Conservation (phyloP, 2,888 invertebrate genomes). For the Trachelus iudaicus region DNA sequence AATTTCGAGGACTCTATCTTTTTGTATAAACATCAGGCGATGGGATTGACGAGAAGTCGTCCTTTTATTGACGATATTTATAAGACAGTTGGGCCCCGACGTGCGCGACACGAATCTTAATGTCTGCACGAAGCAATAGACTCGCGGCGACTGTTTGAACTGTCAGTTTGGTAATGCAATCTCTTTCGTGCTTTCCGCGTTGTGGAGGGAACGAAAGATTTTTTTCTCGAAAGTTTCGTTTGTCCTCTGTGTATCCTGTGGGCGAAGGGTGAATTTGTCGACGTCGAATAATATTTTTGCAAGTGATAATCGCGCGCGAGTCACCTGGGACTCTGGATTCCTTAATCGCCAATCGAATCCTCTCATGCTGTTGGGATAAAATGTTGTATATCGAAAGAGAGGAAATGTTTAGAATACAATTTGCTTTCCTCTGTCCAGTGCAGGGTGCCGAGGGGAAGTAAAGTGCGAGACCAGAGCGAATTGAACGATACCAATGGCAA, state of each 20-base stretch:
- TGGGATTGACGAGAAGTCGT: neutral
- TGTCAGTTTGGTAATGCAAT: neutral
- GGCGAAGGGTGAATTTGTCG: neutral
- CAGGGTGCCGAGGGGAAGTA: neutral
- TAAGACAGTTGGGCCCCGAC: neutral
- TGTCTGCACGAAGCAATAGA: neutral
- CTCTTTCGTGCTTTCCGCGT: neutral
- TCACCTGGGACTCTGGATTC: neutral
- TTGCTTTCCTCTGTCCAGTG: conserved; percentile 5
- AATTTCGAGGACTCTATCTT: conserved; percentile 38
- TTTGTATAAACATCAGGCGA: conserved; percentile 36
- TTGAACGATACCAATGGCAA: neutral
- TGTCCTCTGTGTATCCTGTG: neutral
- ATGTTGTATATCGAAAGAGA: neutral
- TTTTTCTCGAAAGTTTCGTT: neutral
- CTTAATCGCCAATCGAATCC: neutral
- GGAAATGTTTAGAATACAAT: conserved; percentile 4
- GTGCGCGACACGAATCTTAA: neutral
- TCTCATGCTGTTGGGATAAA: neutral
- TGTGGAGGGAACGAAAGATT: neutral
- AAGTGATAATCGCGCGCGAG: neutral
- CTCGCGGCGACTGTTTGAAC: neutral
- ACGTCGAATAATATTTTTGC: neutral
- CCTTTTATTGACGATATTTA: neutral
- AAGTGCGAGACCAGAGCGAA: neutral